Conservation (phyloP, 2,888 invertebrate genomes). For the Drosophila falleni region DNA sequence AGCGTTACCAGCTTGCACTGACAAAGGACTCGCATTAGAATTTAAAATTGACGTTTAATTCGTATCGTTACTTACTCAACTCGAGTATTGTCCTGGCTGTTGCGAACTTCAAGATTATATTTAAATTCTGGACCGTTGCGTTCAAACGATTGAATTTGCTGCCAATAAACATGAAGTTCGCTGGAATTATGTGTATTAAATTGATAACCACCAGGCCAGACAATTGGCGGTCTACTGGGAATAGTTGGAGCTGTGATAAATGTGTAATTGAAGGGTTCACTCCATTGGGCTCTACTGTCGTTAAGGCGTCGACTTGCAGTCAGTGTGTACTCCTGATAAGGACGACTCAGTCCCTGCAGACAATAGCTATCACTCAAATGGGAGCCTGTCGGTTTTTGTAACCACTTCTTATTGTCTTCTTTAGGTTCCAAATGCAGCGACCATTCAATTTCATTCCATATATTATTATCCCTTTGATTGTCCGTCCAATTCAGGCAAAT, state of each 20-base stretch:
- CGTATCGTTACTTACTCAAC: conserved; percentile 55
- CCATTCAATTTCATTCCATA: too few species aligned
- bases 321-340: conserved; percentile 88
- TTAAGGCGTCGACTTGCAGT: conserved; percentile 87
- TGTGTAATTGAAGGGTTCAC: conserved; percentile 87
- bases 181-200: conserved; percentile 87
- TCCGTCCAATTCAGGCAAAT: conserved; percentile 18
- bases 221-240: conserved; percentile 89
- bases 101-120: conserved; percentile 87
- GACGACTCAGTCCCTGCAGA: conserved; percentile 59
- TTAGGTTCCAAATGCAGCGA: background rate
- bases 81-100: conserved; percentile 44
- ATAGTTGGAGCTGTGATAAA: conserved; percentile 86
- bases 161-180: conserved; percentile 91
- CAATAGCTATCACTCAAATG: conserved; percentile 47
- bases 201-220: conserved; percentile 89
- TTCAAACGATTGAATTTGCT: conserved; percentile 88
- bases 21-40: background rate
- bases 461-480: rapidly evolving
- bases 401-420: background rate
- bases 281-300: conserved; percentile 87
- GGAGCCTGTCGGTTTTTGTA: too few species aligned
- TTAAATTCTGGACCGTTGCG: conserved; percentile 91
- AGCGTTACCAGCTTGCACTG: background rate
- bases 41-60: background rate